Base-by-base conservation (phyloP, 1,140 invertebrate species). In the Calycopis cecrops region DNA sequence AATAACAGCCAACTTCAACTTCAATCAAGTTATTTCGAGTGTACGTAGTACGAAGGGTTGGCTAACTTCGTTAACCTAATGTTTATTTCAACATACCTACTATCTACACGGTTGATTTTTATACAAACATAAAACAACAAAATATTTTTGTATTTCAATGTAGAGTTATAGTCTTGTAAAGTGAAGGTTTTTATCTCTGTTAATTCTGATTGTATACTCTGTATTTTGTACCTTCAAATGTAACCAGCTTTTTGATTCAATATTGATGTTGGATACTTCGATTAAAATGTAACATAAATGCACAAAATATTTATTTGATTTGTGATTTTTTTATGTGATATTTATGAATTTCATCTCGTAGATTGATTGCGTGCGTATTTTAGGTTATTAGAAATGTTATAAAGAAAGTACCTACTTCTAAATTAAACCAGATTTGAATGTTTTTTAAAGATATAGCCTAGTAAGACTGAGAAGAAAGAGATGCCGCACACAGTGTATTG, bases 171-270 rank as follows among this genome's bases (percentile, higher is more conserved):
- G 50, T 38, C 17, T 35, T 51, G 57, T 51, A 64, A 52, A 40
- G 62, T 64, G 55, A 58, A 28, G 62, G 59, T 52, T 16, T 28
- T 44, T 48, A 52, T 40, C 35, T 48, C 38, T 18, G 53, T 21
- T 12, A 12, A 54, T 49, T 53, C 9, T 48, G 47, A 51, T 55
- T 52, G 52, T 64, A 62, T 51, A 52, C 49, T 52, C 21, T 56
- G 57, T 58, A 64, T 61, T 64, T 63, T 61, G 35, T 59, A 65
- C 17, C 40, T 55, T 48, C 48, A 38, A 47, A 51, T 61, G 48
- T 58, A 53, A 53, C 51, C 53, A 55, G 17, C 18, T 37, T 21
- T 57, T 63, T 57, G 21, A 28, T 6, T 28, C 6, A 2, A 28
- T 28, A 28, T 28, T 28, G 21, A 28, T 28, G n/a, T n/a, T n/a